These are phyloP conservation scores for Gouania willdenowi DNA, from an alignment of 2,797 vertebrate genomes.

Conservation along the genomic window DNA sequence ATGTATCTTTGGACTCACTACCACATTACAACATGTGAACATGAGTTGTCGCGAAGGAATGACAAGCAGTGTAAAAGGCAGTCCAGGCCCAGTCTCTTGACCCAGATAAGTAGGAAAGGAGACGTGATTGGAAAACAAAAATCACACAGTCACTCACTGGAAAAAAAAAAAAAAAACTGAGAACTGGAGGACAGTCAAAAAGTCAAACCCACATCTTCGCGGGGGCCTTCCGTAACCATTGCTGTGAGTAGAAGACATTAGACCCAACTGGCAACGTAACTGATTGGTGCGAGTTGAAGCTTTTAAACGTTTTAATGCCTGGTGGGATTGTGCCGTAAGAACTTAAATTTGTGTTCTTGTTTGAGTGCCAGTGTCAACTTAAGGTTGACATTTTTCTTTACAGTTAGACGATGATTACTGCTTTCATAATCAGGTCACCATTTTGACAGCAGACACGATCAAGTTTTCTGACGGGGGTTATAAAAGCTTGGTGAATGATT, in stretches of 20 bases:
- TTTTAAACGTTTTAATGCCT: constrained; percentile 12
- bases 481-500: too few relatives aligned
- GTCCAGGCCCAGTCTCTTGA: constrained; percentile 40
- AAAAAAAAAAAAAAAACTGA: constrained; percentile 33
- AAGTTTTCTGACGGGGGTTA: too few relatives aligned
- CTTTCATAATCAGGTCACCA: too few relatives aligned
- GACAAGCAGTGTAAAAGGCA: constrained; percentile 35
- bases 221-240: constrained; percentile 37
- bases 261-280: constrained; percentile 40
- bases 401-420: too few relatives aligned
- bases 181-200: constrained; percentile 42
- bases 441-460: too few relatives aligned
- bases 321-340: constrained; percentile 5
- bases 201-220: constrained; percentile 28
- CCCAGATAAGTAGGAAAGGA: constrained; percentile 44
- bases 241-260: constrained; percentile 4
- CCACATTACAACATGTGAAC: constrained; percentile 45
- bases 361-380: constrained; percentile 41
- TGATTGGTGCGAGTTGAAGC: constrained; percentile 40
- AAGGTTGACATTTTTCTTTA: too few relatives aligned
- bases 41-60: constrained; percentile 35
- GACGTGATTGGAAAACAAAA: constrained; percentile 23
- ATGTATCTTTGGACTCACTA: constrained; percentile 47
- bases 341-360: constrained; percentile 37
- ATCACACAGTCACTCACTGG: constrained; percentile 9